Conservation (phyloP, 1,140 invertebrate species). For the Aplysia californica region DNA sequence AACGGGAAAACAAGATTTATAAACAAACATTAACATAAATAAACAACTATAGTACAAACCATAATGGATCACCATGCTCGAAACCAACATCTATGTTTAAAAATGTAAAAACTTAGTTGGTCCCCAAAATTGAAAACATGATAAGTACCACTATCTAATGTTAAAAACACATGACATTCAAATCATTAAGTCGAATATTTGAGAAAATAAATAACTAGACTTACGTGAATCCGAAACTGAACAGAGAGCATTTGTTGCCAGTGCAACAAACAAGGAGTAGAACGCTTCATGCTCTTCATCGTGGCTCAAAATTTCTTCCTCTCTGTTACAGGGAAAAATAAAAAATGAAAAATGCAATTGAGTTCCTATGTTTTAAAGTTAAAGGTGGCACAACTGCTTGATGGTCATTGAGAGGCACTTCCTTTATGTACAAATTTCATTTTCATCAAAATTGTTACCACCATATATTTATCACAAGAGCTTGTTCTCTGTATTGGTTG, state of each 20-base stretch:
- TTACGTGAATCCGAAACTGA: constrained; percentile 77
- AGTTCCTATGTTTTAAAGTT: not conserved
- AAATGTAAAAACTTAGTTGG: not conserved
- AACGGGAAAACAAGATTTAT: too few relatives aligned
- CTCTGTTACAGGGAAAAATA: too few relatives aligned
- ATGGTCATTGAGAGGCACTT: too few relatives aligned
- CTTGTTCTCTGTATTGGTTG: not conserved
- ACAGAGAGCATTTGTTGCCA: constrained; percentile 82
- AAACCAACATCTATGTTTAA: not conserved
- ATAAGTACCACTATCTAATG: not conserved
- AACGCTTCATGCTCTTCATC: constrained; percentile 81
- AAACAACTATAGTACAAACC: not conserved
- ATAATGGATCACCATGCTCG: too few relatives aligned
- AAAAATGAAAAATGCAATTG: constrained; percentile 61
- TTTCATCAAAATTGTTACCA: not conserved
- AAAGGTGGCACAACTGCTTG: too few relatives aligned
- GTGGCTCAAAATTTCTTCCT: constrained; percentile 79
- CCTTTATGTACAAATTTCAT: not conserved
- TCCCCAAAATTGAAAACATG: not conserved
- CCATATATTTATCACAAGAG: not conserved
- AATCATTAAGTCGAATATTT: too few relatives aligned
- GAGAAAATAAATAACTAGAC: too few relatives aligned
- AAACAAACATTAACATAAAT: too few relatives aligned
- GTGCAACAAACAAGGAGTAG: constrained; percentile 80
- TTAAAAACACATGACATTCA: too few relatives aligned